Percentiles rank a stretch among this genome's conserved stretches.
Conservation (phyloP, 2,113 vertebrate species). For the Rhombomys opimus region DNA sequence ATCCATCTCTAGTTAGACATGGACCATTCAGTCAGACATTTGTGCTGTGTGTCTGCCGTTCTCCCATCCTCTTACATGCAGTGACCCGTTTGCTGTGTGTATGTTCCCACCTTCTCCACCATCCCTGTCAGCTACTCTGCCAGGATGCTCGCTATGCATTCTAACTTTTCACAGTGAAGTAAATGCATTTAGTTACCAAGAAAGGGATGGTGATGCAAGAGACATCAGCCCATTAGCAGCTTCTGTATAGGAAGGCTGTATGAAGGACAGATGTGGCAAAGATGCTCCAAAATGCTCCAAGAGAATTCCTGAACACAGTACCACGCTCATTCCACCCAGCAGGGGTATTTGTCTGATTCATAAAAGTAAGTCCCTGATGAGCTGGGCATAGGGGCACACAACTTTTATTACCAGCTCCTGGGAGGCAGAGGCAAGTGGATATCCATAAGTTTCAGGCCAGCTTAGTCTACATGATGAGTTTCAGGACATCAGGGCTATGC, state of each 20-base stretch:
- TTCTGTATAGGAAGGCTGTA: too few relatives aligned
- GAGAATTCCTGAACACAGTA: rapidly evolving
- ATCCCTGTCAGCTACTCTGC: slow-evolving; percentile 14
- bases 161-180: slow-evolving; percentile 51
- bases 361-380: background rate
- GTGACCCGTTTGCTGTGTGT: background rate
- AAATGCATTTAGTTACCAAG: slow-evolving; percentile 45
- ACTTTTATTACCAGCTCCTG: background rate
- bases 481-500: background rate
- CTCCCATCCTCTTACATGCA: background rate
- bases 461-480: background rate
- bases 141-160: background rate
- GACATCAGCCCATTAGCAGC: background rate
- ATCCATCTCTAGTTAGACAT: slow-evolving; percentile 52
- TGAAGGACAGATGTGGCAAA: rapidly evolving
- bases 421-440: background rate
- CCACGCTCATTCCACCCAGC: rapidly evolving
- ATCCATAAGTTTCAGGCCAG: background rate
- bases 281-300: rapidly evolving
- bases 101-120: background rate
- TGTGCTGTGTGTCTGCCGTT: background rate
- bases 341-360: background rate
- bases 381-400: background rate
- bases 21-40: slow-evolving; percentile 34
- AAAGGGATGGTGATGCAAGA: background rate